Percentiles rank a stretch among this genome's conserved stretches.
Conservation (phyloP, 2,797 vertebrate species). For the Cuculus canorus region DNA sequence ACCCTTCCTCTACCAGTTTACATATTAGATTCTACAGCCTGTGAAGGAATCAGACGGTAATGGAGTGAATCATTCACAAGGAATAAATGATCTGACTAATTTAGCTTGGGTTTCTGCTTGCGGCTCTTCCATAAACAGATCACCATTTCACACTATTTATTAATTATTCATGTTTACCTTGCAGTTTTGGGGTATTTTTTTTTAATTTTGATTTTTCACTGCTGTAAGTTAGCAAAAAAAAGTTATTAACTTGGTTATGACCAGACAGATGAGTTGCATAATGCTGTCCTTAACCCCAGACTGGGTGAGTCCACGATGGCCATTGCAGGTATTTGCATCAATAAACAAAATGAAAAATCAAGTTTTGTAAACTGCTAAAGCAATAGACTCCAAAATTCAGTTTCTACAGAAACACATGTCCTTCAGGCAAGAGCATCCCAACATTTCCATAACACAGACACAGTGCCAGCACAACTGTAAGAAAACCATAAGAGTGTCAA, state of each 20-base stretch:
- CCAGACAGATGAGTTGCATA: rapidly evolving
- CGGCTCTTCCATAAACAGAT: not conserved
- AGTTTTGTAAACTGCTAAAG: not conserved
- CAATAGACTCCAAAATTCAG: not conserved
- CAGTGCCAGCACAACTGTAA: not conserved
- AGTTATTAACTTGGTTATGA: not conserved
- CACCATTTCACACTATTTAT: not conserved
- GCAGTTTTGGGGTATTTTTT: not conserved
- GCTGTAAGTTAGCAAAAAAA: not conserved
- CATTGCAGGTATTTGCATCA: not conserved
- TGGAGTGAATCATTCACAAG: slow-evolving; percentile 30
- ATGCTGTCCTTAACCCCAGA: not conserved
- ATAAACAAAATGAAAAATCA: not conserved
- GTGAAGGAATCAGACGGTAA: slow-evolving; percentile 35
- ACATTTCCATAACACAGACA: not conserved
- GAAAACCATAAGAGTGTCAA: not conserved
- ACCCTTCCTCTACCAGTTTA: slow-evolving; percentile 19
- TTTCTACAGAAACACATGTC: not conserved
- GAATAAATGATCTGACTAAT: slow-evolving; percentile 56
- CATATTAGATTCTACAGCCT: not conserved
- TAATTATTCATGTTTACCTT: not conserved
- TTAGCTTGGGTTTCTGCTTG: slow-evolving; percentile 28
- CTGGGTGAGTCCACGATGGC: not conserved
- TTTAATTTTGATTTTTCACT: not conserved
- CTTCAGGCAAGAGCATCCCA: not conserved